Percentiles rank a stretch among this genome's conserved stretches.
phyloP scores from a whole-genome alignment of 1,140 invertebrate genomes.

The Drusus annulatus region DNA sequence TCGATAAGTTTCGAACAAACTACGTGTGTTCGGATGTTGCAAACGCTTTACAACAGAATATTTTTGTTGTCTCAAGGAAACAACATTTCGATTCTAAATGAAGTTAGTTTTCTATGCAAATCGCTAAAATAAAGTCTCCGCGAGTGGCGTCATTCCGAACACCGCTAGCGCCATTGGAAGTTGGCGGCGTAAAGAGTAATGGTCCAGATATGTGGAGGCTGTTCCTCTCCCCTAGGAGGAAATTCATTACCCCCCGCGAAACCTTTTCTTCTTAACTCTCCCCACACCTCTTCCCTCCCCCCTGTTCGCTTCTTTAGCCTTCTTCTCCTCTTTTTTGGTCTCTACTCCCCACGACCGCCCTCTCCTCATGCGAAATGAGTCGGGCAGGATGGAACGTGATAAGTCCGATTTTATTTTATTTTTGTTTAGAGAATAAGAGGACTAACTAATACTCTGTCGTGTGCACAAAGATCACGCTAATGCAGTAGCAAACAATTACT shows the following conservation, averaged over 20 bases:
- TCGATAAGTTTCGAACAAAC: too few species aligned
- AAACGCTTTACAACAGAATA: background rate
- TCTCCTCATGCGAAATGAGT: too few species aligned
- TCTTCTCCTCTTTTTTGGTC: constrained; percentile 20
- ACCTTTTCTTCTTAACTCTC: constrained; percentile 47
- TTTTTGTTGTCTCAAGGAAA: constrained; percentile 11
- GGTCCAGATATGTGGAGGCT: constrained; percentile 54
- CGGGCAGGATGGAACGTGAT: too few species aligned
- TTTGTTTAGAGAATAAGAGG: too few species aligned
- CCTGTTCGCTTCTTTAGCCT: background rate
- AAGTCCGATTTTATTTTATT: too few species aligned
- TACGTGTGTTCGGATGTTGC: too few species aligned
- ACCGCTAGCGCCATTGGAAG: constrained; percentile 43
- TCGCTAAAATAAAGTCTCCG: constrained; percentile 41
- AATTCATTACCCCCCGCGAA: constrained; percentile 58
- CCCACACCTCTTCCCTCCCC: constrained; percentile 5
- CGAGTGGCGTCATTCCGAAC: constrained; percentile 37
- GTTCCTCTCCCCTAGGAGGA: constrained; percentile 43
- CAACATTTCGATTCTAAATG: constrained; percentile 34
- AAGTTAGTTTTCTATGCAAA: constrained; percentile 43
- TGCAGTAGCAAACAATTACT: too few species aligned
- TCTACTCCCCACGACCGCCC: background rate
- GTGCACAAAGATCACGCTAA: too few species aligned
- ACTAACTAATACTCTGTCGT: too few species aligned
- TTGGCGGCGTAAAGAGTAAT: constrained; percentile 52